phyloP scores from a whole-genome alignment of 1,140 invertebrate species.

The Thaumatotibia leucotreta region DNA sequence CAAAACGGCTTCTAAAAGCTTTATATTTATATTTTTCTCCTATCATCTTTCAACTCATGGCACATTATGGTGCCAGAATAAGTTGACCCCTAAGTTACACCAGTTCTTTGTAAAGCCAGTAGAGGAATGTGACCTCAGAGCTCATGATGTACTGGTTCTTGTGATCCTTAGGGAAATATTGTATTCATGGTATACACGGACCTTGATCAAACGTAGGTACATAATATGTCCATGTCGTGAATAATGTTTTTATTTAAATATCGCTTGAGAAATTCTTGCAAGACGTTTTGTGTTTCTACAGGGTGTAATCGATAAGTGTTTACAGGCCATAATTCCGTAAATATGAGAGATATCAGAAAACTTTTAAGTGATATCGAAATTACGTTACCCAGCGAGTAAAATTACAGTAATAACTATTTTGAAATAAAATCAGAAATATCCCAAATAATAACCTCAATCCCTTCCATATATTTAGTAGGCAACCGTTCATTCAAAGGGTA shows the following conservation, averaged over 20 bases:
- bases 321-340: too few relatives aligned
- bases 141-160: not conserved
- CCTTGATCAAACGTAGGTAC: constrained; percentile 1
- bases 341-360: too few relatives aligned
- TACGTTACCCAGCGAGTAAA: too few relatives aligned
- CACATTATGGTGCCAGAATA: not conserved
- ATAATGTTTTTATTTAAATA: not conserved
- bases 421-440: too few relatives aligned
- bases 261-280: not conserved
- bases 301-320: too few relatives aligned
- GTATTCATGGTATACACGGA: not conserved
- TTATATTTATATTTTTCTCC: not conserved
- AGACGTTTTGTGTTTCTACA: not conserved
- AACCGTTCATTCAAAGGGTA: too few relatives aligned
- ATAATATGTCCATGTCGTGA: not conserved
- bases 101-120: not conserved
- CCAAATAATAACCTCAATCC: too few relatives aligned
- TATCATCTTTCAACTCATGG: constrained; percentile 10
- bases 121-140: not conserved
- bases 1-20: not conserved
- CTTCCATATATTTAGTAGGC: too few relatives aligned
- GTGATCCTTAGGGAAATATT: not conserved
- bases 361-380: too few relatives aligned
- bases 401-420: too few relatives aligned
- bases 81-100: not conserved